These are phyloP conservation scores for Campopleginae sp. DNA, from an alignment of 2,888 invertebrate genomes.

Conservation along the genomic window DNA sequence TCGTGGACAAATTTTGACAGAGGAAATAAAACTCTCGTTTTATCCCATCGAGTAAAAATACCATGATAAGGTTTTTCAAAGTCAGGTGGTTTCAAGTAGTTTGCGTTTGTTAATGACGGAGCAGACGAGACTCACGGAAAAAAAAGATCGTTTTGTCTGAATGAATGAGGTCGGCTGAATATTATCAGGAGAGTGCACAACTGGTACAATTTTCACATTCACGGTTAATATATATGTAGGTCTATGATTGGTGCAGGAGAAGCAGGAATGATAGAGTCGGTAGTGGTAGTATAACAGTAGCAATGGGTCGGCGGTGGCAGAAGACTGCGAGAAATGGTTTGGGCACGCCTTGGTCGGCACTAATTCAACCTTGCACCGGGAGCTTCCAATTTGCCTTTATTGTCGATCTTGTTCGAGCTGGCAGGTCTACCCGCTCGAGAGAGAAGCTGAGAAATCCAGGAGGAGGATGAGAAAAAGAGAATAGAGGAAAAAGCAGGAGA, in stretches of 20 bases:
- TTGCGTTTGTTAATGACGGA: not conserved
- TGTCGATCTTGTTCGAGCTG: conserved; percentile 63
- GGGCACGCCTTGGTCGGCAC: conserved; percentile 61
- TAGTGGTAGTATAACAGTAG: conserved; percentile 30
- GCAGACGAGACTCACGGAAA: not conserved
- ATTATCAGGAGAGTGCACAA: conserved; percentile 28
- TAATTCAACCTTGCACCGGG: conserved; percentile 66
- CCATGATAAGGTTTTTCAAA: not conserved
- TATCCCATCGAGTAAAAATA: not conserved
- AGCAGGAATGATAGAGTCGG: conserved; percentile 53
- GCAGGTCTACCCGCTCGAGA: conserved; percentile 27
- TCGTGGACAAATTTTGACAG: too few species aligned
- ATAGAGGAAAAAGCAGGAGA: conserved; percentile 22
- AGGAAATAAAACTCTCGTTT: not conserved
- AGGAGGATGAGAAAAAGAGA: not conserved
- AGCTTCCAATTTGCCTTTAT: conserved; percentile 70
- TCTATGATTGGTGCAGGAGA: conserved; percentile 40
- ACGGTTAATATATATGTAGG: not conserved
- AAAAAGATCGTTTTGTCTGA: not conserved
- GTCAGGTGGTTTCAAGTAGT: not conserved
- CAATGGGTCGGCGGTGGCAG: conserved; percentile 31
- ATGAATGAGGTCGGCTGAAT: conserved; percentile 27
- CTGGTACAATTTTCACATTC: conserved; percentile 25
- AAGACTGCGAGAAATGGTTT: conserved; percentile 56
- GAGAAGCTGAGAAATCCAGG: conserved; percentile 19